These are phyloP conservation scores for Tragelaphus strepsiceros DNA, from an alignment of 2,113 vertebrate genomes.

Conservation along the genomic window DNA sequence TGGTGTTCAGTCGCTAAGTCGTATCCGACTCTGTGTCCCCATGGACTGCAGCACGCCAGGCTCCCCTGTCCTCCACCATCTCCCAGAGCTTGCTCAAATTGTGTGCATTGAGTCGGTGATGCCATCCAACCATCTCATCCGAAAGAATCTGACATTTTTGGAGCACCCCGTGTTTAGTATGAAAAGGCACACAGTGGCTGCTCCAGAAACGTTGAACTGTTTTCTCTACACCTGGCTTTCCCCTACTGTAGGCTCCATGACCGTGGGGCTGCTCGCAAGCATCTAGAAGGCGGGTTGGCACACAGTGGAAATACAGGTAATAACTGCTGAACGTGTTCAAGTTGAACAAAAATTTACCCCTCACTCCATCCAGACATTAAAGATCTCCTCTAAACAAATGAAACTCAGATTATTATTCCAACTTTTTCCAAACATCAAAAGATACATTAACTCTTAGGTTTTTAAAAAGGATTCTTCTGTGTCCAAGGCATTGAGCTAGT, in stretches of 20 bases:
- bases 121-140: not conserved
- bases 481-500: not conserved
- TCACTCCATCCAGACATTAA: not conserved
- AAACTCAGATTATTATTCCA: not conserved
- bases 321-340: not conserved
- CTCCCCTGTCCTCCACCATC: not conserved
- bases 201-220: not conserved
- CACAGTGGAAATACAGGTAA: not conserved
- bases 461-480: not conserved
- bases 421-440: not conserved
- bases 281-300: not conserved
- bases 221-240: not conserved
- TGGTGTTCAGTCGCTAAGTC: not conserved
- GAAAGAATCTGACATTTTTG: not conserved
- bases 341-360: not conserved
- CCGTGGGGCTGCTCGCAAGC: rapidly evolving
- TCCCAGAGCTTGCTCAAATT: not conserved
- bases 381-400: not conserved
- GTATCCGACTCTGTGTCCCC: not conserved
- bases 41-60: not conserved
- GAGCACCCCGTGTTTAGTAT: not conserved
- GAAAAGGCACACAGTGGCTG: not conserved
- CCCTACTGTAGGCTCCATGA: not conserved
- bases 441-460: not conserved
- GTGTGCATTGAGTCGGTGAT: not conserved